A percentile compares a stretch with the other conserved stretches of the same genome.
Evolutionary conservation across 2,888 invertebrate species (phyloP).

Genomic region (Mystacides longicornis): DNA sequence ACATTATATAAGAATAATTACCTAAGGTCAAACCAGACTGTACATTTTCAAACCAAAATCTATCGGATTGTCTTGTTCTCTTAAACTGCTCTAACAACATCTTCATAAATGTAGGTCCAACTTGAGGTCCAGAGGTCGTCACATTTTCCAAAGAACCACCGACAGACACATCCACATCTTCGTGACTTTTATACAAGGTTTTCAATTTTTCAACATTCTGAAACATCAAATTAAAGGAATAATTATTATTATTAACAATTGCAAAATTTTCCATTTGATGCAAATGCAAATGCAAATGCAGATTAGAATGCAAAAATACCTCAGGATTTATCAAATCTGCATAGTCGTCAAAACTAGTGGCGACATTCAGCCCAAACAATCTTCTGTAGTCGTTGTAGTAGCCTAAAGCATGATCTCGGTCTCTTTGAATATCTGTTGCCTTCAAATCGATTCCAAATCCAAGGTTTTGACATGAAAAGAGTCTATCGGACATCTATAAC

Average conservation of each 20-base stretch:
- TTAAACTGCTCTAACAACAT: slow-evolving; percentile 44
- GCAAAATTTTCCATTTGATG: neutral
- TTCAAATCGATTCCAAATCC: slow-evolving; percentile 58
- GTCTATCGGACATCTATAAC: slow-evolving; percentile 17
- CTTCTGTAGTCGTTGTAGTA: slow-evolving; percentile 59
- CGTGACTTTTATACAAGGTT: slow-evolving; percentile 33
- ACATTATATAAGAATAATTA: no score
- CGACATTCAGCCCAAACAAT: slow-evolving; percentile 56
- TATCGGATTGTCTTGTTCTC: slow-evolving; percentile 41
- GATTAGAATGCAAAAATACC: slow-evolving; percentile 27
- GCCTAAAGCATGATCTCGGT: slow-evolving; percentile 57
- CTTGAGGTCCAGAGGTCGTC: neutral
- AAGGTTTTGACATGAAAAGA: slow-evolving; percentile 47
- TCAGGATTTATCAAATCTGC: slow-evolving; percentile 48
- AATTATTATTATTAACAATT: neutral
- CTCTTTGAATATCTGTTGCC: slow-evolving; percentile 57
- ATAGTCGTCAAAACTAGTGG: slow-evolving; percentile 54
- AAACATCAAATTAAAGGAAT: no score
- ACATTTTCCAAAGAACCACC: slow-evolving; percentile 41
- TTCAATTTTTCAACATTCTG: slow-evolving; percentile 34
- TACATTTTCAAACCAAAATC: slow-evolving; percentile 39
- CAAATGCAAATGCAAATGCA: neutral
- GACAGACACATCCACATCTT: slow-evolving; percentile 46
- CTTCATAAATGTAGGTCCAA: slow-evolving; percentile 42
- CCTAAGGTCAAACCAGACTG: slow-evolving; percentile 17